These are phyloP conservation scores for Anser cygnoides DNA, from an alignment of 2,113 vertebrate species.

Conservation along the genomic window DNA sequence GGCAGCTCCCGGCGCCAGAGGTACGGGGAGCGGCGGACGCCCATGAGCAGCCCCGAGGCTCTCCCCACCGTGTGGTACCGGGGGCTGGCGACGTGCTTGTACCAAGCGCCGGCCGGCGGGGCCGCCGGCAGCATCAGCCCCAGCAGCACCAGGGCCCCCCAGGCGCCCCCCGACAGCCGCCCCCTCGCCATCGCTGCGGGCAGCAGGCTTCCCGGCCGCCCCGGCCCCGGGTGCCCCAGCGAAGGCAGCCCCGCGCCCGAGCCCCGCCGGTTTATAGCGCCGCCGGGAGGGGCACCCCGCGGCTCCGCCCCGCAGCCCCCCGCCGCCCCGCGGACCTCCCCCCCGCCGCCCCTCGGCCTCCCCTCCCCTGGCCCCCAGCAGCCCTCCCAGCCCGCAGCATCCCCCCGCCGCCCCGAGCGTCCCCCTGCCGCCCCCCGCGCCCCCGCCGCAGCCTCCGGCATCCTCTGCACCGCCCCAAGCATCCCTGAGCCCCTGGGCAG, in stretches of 20 bases:
- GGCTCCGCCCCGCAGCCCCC: not conserved
- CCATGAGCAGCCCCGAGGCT: slow-evolving; percentile 73
- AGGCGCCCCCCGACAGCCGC: not conserved
- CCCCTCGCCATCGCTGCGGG: not conserved
- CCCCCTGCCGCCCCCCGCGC: not conserved
- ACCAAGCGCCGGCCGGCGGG: slow-evolving; percentile 58
- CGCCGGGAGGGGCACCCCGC: not conserved
- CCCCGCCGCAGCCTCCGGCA: not conserved
- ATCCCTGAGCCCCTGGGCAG: not conserved
- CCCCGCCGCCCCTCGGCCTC: not conserved
- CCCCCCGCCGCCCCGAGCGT: not conserved
- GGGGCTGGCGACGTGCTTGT: slow-evolving; percentile 74
- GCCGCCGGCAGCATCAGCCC: slow-evolving; percentile 13
- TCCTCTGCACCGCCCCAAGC: not conserved
- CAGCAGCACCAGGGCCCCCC: slow-evolving; percentile 53
- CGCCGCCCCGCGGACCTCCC: not conserved
- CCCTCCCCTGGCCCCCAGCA: not conserved
- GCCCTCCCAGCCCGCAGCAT: too few species aligned
- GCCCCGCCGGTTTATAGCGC: not conserved
- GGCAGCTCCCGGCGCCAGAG: slow-evolving; percentile 49
- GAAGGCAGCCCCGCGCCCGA: not conserved
- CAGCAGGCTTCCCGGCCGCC: not conserved
- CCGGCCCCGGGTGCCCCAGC: not conserved
- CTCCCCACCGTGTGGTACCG: slow-evolving; percentile 74
- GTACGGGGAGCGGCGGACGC: slow-evolving; percentile 70